Percentiles rank a stretch among this genome's conserved stretches.
These are phyloP conservation scores for Florisuga fusca DNA, from an alignment of 2,797 vertebrate genomes.

Conservation along the genomic window DNA sequence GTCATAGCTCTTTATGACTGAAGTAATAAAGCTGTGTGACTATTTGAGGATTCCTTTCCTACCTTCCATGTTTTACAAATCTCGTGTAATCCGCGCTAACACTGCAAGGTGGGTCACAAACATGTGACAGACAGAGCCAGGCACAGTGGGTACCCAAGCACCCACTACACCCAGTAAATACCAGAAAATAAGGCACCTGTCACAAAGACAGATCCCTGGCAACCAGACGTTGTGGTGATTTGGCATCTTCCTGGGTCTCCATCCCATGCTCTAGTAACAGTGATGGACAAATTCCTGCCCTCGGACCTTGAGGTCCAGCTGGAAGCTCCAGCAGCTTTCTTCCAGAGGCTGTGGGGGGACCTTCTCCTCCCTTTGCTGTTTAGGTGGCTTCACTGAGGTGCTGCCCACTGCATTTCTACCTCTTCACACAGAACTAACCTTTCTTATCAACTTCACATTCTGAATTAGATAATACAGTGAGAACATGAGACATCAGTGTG, in stretches of 20 bases:
- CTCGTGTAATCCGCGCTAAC: not conserved
- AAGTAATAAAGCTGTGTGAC: not conserved
- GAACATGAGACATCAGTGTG: not conserved
- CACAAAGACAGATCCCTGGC: not conserved
- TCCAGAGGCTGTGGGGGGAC: not conserved
- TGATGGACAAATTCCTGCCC: rapidly evolving
- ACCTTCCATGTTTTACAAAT: not conserved
- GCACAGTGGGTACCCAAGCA: not conserved
- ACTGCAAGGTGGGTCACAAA: not conserved
- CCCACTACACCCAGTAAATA: not conserved
- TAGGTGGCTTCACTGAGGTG: rapidly evolving
- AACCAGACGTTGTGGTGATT: not conserved
- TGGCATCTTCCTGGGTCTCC: not conserved
- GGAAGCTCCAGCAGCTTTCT: not conserved
- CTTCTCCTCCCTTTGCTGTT: not conserved
- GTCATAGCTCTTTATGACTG: not conserved
- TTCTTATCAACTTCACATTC: not conserved
- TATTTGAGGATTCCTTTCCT: not conserved
- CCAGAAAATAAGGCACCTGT: not conserved
- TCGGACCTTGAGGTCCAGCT: too few relatives aligned
- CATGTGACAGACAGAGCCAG: not conserved
- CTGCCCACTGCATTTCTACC: not conserved
- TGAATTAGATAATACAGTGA: not conserved
- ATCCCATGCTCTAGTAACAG: too few relatives aligned
- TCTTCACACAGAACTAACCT: not conserved